Evolutionary conservation across 2,797 vertebrate species (phyloP), one percentile per base, ranked within the genome.

Genomic region (Myripristis jacobus): DNA sequence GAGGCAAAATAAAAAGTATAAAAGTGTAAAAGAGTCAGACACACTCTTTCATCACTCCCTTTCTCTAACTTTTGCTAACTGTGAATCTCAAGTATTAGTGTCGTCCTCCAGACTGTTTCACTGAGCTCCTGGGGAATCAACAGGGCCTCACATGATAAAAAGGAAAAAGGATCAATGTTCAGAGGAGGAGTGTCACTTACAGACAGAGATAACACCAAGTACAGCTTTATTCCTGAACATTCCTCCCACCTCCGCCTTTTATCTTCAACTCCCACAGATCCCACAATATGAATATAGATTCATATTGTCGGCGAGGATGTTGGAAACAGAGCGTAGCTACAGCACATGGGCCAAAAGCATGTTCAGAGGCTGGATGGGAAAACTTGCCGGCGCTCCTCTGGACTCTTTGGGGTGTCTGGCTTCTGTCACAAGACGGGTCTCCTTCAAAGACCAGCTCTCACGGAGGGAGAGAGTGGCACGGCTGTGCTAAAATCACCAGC

Each of bases 401-500:
- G 68, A 55, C 48, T 78, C 77, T 70, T 58, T 62, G 65, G 76
- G 77, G 84, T 73, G 86, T 89, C 88, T 86, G 83, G 68, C 73
- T 55, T 81, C 66, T 74, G 54, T 77, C 54, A 82, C 44, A n/a
- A 63, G 67, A 47, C 70, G 66, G 47, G 62, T 71, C 77, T 74
- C 80, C 79, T 89, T 93, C 89, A 90, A 93, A 92, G 87, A 75
- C 74, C 65, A 19, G 65, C 73, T 87, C 86, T 89, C 85, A 85
- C 77, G 22, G 8, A 34, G 53, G 64, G 63, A 89, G 83, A 83
- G 87, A 84, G 83, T 91, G 69, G 77, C 93, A 92, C 57, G 4
- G 70, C 70, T 62, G 52, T 92, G 94, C 92, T 81, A 94, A 89
- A 94, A 93, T 88, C 84, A 83, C 73, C 93, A 94, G 79, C 71